Conservation (phyloP, 2,113 vertebrate genomes). For the Bubo bubo region DNA sequence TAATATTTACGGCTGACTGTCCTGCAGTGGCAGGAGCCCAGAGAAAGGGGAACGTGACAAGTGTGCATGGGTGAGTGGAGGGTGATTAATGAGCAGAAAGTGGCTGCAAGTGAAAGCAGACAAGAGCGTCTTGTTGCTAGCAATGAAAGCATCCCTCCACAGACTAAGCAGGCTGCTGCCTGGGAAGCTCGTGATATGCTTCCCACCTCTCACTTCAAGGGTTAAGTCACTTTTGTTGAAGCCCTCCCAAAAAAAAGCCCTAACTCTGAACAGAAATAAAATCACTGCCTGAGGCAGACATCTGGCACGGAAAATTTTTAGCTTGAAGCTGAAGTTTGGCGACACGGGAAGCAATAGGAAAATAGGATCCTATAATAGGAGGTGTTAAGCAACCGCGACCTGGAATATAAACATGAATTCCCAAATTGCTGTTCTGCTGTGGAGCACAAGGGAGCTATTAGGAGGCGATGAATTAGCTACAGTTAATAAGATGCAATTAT, state of each 20-base stretch:
- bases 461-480: neutral
- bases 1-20: neutral
- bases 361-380: neutral
- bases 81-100: neutral
- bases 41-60: neutral
- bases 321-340: constrained; percentile 15
- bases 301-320: constrained; percentile 38
- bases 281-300: constrained; percentile 29
- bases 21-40: neutral
- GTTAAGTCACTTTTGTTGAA: neutral
- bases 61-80: neutral
- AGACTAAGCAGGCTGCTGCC: neutral
- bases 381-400: neutral
- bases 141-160: neutral
- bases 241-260: neutral
- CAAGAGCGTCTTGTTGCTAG: neutral
- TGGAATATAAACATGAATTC: constrained; percentile 18
- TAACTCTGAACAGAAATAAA: neutral
- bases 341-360: neutral
- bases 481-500: constrained; percentile 22
- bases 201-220: neutral
- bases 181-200: neutral
- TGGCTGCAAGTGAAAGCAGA: neutral
- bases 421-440: neutral
- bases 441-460: neutral